phyloP scores from a whole-genome alignment of 2,888 invertebrate species.

The Cryptophagus acutangulus region DNA sequence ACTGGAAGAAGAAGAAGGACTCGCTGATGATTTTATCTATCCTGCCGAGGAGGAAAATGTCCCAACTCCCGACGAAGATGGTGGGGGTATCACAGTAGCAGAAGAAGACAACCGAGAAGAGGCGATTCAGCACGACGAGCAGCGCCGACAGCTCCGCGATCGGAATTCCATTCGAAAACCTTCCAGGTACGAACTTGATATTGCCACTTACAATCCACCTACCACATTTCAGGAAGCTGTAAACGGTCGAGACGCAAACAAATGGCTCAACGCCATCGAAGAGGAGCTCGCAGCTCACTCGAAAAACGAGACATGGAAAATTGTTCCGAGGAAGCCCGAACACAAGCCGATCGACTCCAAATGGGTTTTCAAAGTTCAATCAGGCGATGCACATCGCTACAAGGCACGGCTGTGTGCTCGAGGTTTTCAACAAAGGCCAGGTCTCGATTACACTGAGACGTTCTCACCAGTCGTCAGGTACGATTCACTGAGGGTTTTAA shows the following conservation, averaged over 20 bases:
- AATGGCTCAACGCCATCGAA: conserved; percentile 3
- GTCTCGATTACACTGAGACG: too few relatives aligned
- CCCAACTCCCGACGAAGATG: too few relatives aligned
- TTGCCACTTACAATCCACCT: conserved; percentile 4
- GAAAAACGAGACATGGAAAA: neutral
- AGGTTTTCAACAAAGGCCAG: too few relatives aligned
- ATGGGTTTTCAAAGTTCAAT: conserved; percentile 5
- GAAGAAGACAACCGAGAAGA: too few relatives aligned
- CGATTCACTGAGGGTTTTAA: too few relatives aligned
- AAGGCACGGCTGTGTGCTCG: too few relatives aligned
- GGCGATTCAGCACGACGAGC: neutral
- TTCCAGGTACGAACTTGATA: conserved; percentile 5
- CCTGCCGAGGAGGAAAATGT: too few relatives aligned
- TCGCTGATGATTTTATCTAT: too few relatives aligned
- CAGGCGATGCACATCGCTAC: too few relatives aligned
- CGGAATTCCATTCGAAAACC: conserved; percentile 1
- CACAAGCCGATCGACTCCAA: neutral
- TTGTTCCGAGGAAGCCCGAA: neutral
- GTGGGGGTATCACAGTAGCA: too few relatives aligned
- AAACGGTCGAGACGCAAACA: neutral
- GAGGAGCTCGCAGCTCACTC: neutral
- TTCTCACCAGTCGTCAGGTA: too few relatives aligned
- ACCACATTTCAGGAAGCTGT: neutral
- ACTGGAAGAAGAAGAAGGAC: neutral
- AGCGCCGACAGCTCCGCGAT: neutral